phyloP scores from a whole-genome alignment of 64 coral and sea anemone species.

The Actinia equina region DNA sequence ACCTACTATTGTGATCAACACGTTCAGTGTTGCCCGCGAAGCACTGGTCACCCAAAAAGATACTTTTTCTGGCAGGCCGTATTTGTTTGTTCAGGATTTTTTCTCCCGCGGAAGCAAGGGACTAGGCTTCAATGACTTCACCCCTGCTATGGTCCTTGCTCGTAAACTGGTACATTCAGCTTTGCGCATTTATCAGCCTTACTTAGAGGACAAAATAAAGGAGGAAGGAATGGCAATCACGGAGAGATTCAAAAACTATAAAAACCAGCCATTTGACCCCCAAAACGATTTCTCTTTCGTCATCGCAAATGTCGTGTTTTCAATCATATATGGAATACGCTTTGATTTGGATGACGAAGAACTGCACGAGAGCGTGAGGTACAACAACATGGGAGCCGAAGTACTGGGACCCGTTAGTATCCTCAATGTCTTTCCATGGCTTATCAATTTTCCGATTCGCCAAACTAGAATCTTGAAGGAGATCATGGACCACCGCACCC shows the following conservation, averaged over 20 bases:
- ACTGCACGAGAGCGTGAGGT: not conserved
- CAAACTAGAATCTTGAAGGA: not conserved
- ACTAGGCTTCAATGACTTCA: not conserved
- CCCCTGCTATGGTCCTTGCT: not conserved
- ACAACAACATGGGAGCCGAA: too few relatives aligned
- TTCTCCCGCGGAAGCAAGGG: not conserved
- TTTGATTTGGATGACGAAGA: slow-evolving; percentile 20
- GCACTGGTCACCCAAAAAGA: slow-evolving; percentile 5
- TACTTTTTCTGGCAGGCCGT: not conserved
- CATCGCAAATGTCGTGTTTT: not conserved
- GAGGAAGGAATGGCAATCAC: not conserved
- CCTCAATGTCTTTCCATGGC: slow-evolving; percentile 3
- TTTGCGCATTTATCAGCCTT: slow-evolving; percentile 14
- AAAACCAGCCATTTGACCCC: not conserved
- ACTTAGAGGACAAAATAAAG: slow-evolving; percentile 12
- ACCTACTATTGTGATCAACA: not conserved
- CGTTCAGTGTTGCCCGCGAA: not conserved
- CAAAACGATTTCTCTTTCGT: slow-evolving; percentile 1
- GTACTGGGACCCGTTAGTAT: not conserved
- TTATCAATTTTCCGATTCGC: not conserved
- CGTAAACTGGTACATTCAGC: slow-evolving; percentile 14
- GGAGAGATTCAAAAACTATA: not conserved
- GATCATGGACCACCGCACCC: not conserved
- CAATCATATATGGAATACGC: not conserved
- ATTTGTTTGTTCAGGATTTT: not conserved